Percentiles rank a stretch among this genome's conserved stretches.
Conservation (phyloP, 1,140 invertebrate genomes). For the Papilio helenus region DNA sequence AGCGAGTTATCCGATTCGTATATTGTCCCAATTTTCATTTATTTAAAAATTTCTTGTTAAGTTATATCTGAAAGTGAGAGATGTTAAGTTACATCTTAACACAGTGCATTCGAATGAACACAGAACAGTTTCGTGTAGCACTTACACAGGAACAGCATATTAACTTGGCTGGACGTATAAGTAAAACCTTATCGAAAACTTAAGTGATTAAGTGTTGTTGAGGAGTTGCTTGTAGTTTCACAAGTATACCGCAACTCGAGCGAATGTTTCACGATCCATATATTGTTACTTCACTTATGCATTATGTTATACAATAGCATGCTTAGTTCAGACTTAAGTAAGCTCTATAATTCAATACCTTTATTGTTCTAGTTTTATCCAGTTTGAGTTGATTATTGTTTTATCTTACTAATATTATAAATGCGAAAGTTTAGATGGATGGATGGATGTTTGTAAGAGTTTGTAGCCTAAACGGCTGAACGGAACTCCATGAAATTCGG, state of each 20-base stretch:
- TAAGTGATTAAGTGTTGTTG: slow-evolving; percentile 32
- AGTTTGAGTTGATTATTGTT: too few species aligned
- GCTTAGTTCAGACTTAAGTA: background rate
- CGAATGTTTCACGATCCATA: slow-evolving; percentile 16
- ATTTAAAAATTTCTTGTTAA: too few species aligned
- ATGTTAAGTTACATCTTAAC: too few species aligned
- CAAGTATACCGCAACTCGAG: slow-evolving; percentile 15
- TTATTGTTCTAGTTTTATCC: too few species aligned
- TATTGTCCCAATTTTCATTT: too few species aligned
- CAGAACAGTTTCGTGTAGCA: background rate
- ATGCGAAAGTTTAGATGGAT: too few species aligned
- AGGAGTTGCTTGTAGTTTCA: slow-evolving; percentile 18
- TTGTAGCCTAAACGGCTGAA: too few species aligned
- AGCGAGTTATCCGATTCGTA: too few species aligned
- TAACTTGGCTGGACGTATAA: slow-evolving; percentile 15
- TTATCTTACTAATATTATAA: too few species aligned
- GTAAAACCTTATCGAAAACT: slow-evolving; percentile 36
- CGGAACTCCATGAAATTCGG: too few species aligned
- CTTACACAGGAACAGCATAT: background rate
- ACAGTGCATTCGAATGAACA: background rate
- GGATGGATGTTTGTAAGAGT: too few species aligned
- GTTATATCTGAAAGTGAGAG: too few species aligned
- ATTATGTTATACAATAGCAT: slow-evolving; percentile 14
- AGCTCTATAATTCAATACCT: background rate
- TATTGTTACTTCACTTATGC: slow-evolving; percentile 12